Evolutionary conservation across 2,888 invertebrate species (phyloP).

Genomic region (Heliconius aoede): DNA sequence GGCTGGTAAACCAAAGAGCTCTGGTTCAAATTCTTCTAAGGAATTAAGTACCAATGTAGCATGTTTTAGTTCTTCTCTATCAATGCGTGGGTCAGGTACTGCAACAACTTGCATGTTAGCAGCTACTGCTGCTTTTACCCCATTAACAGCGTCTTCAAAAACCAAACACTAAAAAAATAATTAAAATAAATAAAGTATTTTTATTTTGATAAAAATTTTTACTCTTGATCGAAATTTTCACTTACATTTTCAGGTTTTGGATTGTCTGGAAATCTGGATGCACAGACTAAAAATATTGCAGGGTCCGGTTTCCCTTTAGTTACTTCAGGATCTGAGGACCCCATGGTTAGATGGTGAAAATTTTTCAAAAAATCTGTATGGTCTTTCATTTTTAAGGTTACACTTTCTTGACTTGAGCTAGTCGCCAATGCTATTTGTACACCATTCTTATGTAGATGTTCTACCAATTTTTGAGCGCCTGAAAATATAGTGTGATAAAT

Average conservation of each 20-base stretch:
- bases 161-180: conserved; percentile 87
- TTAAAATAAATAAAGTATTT: no score
- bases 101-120: conserved; percentile 94
- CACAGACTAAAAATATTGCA: conserved; percentile 91
- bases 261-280: conserved; percentile 87
- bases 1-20: conserved; percentile 91
- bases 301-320: conserved; percentile 94
- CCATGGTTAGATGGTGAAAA: conserved; percentile 90
- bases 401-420: conserved; percentile 89
- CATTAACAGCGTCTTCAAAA: conserved; percentile 96
- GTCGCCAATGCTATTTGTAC: conserved; percentile 95
- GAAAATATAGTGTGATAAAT: conserved; percentile 52
- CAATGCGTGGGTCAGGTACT: conserved; percentile 86
- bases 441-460: conserved; percentile 87
- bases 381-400: conserved; percentile 86
- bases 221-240: conserved; percentile 14
- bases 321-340: conserved; percentile 92
- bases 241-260: conserved; percentile 85
- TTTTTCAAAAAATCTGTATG: conserved; percentile 86
- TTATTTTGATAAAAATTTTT: no score
- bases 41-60: conserved; percentile 89
- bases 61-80: conserved; percentile 55
- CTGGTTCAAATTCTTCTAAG: conserved; percentile 91
- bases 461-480: conserved; percentile 90
- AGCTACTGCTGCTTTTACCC: conserved; percentile 89